Percentiles rank a stretch among this genome's conserved stretches.
These are phyloP conservation scores for Aproaerema taeniolella DNA, from an alignment of 2,888 invertebrate species.

Conservation along the genomic window DNA sequence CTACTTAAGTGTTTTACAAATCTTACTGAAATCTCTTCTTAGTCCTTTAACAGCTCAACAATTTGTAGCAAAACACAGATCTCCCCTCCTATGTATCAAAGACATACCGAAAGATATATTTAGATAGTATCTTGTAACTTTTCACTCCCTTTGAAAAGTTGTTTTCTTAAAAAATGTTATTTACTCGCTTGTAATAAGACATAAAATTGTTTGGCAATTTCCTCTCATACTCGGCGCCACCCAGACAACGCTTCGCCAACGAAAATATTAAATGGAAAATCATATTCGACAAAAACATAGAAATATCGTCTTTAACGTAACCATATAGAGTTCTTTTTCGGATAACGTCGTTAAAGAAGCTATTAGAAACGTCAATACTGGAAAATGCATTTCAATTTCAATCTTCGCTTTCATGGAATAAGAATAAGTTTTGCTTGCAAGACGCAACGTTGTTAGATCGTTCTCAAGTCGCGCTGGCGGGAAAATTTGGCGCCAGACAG, in stretches of 20 bases:
- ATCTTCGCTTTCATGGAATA: constrained; percentile 3
- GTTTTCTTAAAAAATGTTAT: neutral
- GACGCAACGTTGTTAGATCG: constrained; percentile 18
- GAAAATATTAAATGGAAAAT: constrained; percentile 34
- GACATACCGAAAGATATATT: no score
- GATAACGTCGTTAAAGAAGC: no score
- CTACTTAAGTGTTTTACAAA: no score
- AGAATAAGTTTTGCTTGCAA: constrained; percentile 10
- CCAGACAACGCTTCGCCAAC: constrained; percentile 43
- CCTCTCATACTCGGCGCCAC: constrained; percentile 34
- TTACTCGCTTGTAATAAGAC: neutral
- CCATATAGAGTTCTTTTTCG: no score
- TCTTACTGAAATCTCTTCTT: no score
- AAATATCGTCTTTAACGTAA: constrained; percentile 24
- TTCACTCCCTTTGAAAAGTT: neutral
- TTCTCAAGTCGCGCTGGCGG: constrained; percentile 31
- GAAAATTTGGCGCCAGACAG: constrained; percentile 58
- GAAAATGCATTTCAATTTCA: constrained; percentile 17
- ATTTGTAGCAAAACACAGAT: no score
- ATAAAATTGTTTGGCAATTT: neutral
- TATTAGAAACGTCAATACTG: constrained; percentile 47
- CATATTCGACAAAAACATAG: constrained; percentile 18
- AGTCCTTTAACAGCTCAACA: no score
- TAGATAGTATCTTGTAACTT: neutral
- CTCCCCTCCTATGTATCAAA: no score